Evolutionary conservation across 2,113 vertebrate genomes (phyloP).

Genomic region (Phoenicopterus ruber): DNA sequence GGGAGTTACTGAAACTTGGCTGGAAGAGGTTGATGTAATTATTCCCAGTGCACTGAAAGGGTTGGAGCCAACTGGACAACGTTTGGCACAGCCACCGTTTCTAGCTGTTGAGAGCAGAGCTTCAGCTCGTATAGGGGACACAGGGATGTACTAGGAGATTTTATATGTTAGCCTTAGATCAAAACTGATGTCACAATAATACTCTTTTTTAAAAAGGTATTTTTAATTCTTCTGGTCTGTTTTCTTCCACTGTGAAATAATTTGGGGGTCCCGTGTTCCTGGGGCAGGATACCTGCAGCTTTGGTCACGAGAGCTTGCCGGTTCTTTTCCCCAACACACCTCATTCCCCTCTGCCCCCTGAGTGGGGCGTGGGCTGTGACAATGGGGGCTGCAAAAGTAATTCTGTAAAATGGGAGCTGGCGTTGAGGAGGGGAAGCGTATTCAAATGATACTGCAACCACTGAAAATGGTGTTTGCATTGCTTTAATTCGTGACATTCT

Average conservation of each 20-base stretch:
- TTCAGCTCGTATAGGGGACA: neutral
- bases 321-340: neutral
- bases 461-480: neutral
- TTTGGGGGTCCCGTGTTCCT: neutral
- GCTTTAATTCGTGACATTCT: neutral
- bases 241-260: neutral
- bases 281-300: neutral
- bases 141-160: neutral
- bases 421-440: fast-evolving
- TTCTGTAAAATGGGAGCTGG: neutral
- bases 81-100: neutral
- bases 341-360: neutral
- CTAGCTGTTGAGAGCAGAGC: neutral
- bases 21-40: neutral
- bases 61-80: neutral
- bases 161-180: neutral
- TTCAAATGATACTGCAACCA: neutral
- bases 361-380: neutral
- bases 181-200: neutral
- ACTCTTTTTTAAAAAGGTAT: neutral
- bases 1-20: neutral
- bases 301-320: neutral
- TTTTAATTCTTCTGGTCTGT: neutral
- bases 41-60: neutral
- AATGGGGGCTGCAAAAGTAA: neutral